Base-by-base conservation (phyloP, 2,113 vertebrate species). In the Sminthopsis crassicaudata region DNA sequence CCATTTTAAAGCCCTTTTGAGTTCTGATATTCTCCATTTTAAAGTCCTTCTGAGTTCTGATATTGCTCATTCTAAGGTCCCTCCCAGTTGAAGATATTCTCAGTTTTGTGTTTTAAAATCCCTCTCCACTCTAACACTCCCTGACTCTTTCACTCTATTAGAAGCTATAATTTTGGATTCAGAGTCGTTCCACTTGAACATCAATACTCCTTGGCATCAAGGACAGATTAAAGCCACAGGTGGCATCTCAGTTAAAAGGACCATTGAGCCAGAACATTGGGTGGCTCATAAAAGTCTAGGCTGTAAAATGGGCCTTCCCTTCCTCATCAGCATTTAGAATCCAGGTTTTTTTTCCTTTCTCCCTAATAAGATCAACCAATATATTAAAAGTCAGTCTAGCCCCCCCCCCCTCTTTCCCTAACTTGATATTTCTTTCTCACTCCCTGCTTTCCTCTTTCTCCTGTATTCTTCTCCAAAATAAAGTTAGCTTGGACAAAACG, bases 341-440 rank as follows among this genome's bases (percentile, higher is more conserved):
- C 50, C 46, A 1, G 0, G 19, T 42, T 52, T 93, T 52, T 93
- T 27, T 76, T 25, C 93, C 91, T 91, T 14, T 25, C 92, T 97
- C 95, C 95, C 90, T 97, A 95, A 97, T n/a, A 96, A 97, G 89
- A 90, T 57, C n/a, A 94, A 96, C 95, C 55, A n/a, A 96, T 97
- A 90, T 90, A 42, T 7, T 0, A 76, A n/a, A 76, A 76, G 36
- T 76, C 60, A 76, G 36, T 76, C 36, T 76, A n/a, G 36, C 36
- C 50, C 50, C 55, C 8, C 8, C 0, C 55, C 10, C 36, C 60
- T 36, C 60, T 30, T 4, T 67, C 27, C 10, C 11, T 10, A 55
- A 55, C 27, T 60, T 67, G 14, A 88, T 84, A 4, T 91, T 94
- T 76, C 1, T 9, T 30, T 11, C 19, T 6, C 46, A 26, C 23